phyloP scores from a whole-genome alignment of 2,888 invertebrate species.

The Drosophila glabriapex region DNA sequence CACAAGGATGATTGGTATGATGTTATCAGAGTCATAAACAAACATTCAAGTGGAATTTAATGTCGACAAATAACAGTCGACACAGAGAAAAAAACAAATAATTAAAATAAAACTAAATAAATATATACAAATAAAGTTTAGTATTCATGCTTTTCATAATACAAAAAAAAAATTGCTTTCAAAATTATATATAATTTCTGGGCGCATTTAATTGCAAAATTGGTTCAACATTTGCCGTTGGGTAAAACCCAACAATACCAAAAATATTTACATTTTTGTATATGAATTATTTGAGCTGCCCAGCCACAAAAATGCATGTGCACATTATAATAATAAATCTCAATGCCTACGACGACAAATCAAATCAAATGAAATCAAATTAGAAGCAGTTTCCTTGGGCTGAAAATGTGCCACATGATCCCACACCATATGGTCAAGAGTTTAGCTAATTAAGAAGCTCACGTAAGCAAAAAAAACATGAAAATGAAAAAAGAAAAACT shows the following conservation, averaged over 20 bases:
- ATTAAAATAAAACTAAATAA: neutral
- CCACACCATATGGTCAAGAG: conserved; percentile 68
- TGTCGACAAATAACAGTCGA: neutral
- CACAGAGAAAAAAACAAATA: neutral
- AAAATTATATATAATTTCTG: neutral
- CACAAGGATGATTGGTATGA: conserved; percentile 71
- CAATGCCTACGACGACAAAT: conserved; percentile 25
- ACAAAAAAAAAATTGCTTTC: neutral
- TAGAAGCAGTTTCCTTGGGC: conserved; percentile 18
- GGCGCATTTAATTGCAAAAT: neutral
- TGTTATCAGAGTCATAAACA: conserved; percentile 52
- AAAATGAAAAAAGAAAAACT: neutral
- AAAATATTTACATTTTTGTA: neutral
- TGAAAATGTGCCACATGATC: conserved; percentile 15
- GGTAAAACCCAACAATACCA: neutral
- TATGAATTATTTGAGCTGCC: neutral
- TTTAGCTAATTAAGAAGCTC: conserved; percentile 62
- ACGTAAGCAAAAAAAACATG: conserved; percentile 55
- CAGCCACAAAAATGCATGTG: neutral
- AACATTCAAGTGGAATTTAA: conserved; percentile 4
- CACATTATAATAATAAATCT: conserved; percentile 63
- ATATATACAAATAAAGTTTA: neutral
- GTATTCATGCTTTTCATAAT: neutral
- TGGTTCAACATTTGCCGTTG: neutral
- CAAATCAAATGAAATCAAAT: conserved; percentile 29